Conservation (phyloP, 2,888 invertebrate genomes). For the Maniola hyperantus region DNA sequence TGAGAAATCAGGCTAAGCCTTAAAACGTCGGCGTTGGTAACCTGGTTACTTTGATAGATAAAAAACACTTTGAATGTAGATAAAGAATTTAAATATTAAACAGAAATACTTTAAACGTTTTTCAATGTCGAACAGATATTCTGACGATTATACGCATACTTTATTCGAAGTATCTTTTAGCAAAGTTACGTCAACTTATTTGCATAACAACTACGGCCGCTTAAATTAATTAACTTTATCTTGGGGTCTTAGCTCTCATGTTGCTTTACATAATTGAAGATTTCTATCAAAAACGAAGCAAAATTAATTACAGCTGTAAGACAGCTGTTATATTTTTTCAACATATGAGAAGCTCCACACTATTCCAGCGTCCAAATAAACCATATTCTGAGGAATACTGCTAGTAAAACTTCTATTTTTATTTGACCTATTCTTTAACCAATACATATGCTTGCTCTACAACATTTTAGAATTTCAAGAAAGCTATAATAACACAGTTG, state of each 20-base stretch:
- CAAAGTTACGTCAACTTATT: constrained; percentile 10
- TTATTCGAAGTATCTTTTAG: background rate
- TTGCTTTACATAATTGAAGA: constrained; percentile 7
- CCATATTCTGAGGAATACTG: constrained; percentile 65
- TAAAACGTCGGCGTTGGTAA: constrained; percentile 37
- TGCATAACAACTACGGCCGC: background rate
- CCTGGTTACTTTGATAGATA: constrained; percentile 34
- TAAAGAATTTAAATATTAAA: constrained; percentile 17
- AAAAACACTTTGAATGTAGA: constrained; percentile 15
- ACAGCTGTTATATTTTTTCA: background rate
- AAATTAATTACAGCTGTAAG: background rate
- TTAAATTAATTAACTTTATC: constrained; percentile 17
- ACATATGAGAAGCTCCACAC: constrained; percentile 47
- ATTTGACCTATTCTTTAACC: constrained; percentile 70
- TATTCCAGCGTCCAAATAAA: constrained; percentile 45
- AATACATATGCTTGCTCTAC: constrained; percentile 51
- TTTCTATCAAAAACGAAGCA: background rate
- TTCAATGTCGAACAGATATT: background rate
- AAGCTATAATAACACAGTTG: constrained; percentile 62
- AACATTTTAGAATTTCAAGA: constrained; percentile 60
- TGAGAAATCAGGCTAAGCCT: constrained; percentile 41
- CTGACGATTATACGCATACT: background rate
- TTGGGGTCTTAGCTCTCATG: too few species aligned
- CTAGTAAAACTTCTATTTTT: constrained; percentile 69
- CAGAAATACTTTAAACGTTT: background rate